Conservation (phyloP, 2,888 invertebrate species). For the Onchidella celtica region DNA sequence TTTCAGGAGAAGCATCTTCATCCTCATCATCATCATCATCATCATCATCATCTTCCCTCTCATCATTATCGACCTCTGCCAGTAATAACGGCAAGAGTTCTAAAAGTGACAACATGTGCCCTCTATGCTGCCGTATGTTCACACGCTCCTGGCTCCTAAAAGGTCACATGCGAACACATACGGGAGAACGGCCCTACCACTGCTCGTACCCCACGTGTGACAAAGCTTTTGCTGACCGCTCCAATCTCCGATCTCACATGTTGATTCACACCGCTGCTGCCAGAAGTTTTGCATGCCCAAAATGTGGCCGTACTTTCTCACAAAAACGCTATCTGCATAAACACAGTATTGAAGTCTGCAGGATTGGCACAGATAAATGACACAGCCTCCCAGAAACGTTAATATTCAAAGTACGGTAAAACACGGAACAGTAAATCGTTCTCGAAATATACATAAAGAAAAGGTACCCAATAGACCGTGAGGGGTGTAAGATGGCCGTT, state of each 20-base stretch:
- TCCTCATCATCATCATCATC: background rate
- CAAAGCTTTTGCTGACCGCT: constrained; percentile 78
- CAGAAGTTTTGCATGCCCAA: constrained; percentile 72
- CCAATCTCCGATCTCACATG: constrained; percentile 77
- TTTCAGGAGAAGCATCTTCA: background rate
- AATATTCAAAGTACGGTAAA: no score
- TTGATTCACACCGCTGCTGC: constrained; percentile 75
- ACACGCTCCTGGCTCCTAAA: constrained; percentile 78
- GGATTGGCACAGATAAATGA: constrained; percentile 49
- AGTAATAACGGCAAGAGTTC: constrained; percentile 48
- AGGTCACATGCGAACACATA: constrained; percentile 78
- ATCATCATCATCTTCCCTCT: no score
- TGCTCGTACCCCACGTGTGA: constrained; percentile 73
- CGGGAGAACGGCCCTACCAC: constrained; percentile 76
- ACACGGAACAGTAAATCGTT: no score
- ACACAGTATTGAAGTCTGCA: constrained; percentile 78
- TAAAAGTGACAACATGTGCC: constrained; percentile 69
- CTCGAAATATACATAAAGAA: no score
- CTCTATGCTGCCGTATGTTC: constrained; percentile 75
- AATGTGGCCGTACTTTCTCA: constrained; percentile 77
- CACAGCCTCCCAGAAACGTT: no score
- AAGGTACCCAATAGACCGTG: no score
- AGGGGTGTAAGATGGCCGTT: no score
- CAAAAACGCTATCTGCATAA: constrained; percentile 79
- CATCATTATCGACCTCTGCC: no score